phyloP scores from a whole-genome alignment of 2,113 vertebrate genomes.

The Cheirogaleus medius region DNA sequence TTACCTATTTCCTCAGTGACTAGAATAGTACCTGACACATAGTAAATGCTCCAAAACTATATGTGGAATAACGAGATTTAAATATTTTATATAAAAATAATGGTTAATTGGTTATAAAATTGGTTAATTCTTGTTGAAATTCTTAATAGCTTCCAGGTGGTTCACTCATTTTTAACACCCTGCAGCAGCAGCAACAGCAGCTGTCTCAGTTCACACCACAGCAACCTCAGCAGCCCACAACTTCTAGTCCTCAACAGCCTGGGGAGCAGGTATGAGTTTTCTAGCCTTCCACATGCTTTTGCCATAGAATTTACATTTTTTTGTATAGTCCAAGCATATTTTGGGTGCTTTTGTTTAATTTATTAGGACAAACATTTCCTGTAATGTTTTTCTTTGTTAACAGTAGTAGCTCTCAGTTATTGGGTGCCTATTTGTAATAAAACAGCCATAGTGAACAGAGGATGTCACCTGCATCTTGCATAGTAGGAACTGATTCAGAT shows the following conservation, averaged over 20 bases:
- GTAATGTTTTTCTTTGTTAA: not conserved
- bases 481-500: not conserved
- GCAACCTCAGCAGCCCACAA: slow-evolving; percentile 86
- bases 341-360: not conserved
- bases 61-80: slow-evolving; percentile 21
- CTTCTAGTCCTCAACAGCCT: slow-evolving; percentile 89
- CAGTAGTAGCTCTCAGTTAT: not conserved
- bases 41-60: not conserved
- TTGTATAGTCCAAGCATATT: not conserved
- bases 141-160: slow-evolving; percentile 88
- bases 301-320: not conserved
- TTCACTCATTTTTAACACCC: slow-evolving; percentile 92
- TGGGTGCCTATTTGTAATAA: not conserved
- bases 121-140: slow-evolving; percentile 68
- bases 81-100: not conserved
- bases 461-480: not conserved
- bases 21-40: not conserved
- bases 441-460: not conserved
- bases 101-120: not conserved
- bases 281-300: not conserved
- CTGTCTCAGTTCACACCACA: slow-evolving; percentile 90
- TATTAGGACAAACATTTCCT: not conserved
- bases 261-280: slow-evolving; percentile 86
- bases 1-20: not conserved
- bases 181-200: slow-evolving; percentile 89